Percentiles rank a stretch among this genome's conserved stretches.
Conservation (phyloP, 2,797 vertebrate species). For the Falco naumanni region DNA sequence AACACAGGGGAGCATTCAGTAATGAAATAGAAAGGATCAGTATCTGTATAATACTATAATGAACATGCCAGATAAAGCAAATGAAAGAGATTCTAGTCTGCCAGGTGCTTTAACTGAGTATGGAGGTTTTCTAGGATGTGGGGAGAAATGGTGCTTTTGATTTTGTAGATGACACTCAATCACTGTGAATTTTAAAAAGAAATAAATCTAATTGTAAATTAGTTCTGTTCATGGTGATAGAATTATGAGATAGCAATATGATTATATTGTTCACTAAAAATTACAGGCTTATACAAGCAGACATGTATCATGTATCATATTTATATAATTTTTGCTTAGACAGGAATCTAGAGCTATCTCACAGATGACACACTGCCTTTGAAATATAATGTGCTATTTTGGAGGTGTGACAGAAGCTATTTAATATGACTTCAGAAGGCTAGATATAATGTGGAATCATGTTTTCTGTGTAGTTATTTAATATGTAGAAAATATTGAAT, state of each 20-base stretch:
- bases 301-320: background rate
- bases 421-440: background rate
- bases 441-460: background rate
- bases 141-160: background rate
- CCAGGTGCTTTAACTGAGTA: background rate
- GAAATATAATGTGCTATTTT: background rate
- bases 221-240: background rate
- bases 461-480: background rate
- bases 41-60: background rate
- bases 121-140: background rate
- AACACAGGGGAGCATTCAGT: background rate
- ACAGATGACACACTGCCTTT: background rate
- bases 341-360: background rate
- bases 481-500: background rate
- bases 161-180: background rate
- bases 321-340: background rate
- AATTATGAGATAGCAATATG: background rate
- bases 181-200: background rate
- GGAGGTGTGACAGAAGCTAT: background rate
- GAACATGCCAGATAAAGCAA: background rate
- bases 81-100: background rate
- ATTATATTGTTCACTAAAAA: background rate
- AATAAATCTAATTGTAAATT: background rate
- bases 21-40: background rate
- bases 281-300: background rate